Evolutionary conservation across 37 sponge, comb jelly and placozoan genomes (phyloP), one percentile per base, ranked within the genome.

Genomic region (Beroe ovata): DNA sequence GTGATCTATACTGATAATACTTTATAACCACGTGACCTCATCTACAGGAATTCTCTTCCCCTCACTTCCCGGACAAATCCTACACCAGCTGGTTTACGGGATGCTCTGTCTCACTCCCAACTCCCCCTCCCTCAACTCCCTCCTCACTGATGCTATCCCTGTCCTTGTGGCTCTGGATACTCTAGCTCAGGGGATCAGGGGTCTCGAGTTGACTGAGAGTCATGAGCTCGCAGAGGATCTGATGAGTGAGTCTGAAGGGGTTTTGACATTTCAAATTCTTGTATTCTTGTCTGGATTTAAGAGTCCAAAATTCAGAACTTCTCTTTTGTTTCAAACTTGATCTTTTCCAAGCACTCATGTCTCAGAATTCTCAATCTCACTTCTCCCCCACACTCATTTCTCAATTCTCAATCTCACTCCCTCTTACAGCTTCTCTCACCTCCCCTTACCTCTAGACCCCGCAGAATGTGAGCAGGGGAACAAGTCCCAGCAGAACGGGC

Each of bases 11-110:
- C 18, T 58, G 11, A 58, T 11, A 58, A 18, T 58, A 19, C 18
- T 58, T 19, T 18, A 58, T 58, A 58, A 58, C 59, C 11, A 11
- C n/a, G n/a, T n/a, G n/a, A n/a, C n/a, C n/a, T n/a, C 20, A 22
- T 8, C 26, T n/a, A 22, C 84, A 77, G 84, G 84, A 21, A 42
- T 77, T 3, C 19, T 77, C 47, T 77, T 28, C 84, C 84, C 84
- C 1, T 77, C 84, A 30, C 84, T 77, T 3, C 84, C 84, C 1
- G 84, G 84, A 77, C 84, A 77, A 28, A 77, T 77, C 54, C 84
- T 77, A 1, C 84, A 77, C 54, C 84, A 77, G 47, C 84, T 77
- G 23, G 23, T 77, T 0, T 77, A 42, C 54, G 84, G 84, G 4
- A 30, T 77, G 22, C 47, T 77, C 28, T 77, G 38, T 19, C 84